Evolutionary conservation across 2,797 vertebrate genomes (phyloP), one percentile per base, ranked within the genome.

Genomic region (Neopelma chrysocephalum): DNA sequence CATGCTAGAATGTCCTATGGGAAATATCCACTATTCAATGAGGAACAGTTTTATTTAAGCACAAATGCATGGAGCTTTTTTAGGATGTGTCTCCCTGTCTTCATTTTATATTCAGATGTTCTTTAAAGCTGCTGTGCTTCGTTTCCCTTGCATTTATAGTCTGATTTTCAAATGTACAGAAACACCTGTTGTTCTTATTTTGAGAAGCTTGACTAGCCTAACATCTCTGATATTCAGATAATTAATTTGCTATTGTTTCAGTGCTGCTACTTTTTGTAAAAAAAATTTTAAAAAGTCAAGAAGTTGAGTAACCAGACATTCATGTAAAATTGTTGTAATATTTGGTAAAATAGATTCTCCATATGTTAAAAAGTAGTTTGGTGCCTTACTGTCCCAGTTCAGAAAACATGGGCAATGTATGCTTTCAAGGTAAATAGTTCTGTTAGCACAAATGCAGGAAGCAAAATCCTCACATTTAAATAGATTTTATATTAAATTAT

Each of bases 1-100:
- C 88, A 34, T 95, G 32, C 15, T 97, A 97, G 97, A 97, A 98
- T 98, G 98, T 95, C 97, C 95, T 82, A 81, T n/a, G 75, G 96
- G 97, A 95, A 97, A 97, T 94, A 96, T 94, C 90, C 87, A 91
- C 93, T 96, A 87, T 86, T 95, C 96, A 97, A 91, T 45, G 80
- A 96, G 95, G 97, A 98, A 95, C 82, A 83, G 89, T 97, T 96
- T 97, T 95, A 92, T 96, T 97, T 96, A 95, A 96, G 65, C 76
- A 82, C 79, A 93, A 87, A 76, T 94, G 75, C 42, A 79, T 4
- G 10, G 36, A 21, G 19, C 40, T 89, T 95, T 97, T 93, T 90
- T 72, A 78, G 54, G 56, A 93, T 93, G 60, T 61, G 56, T 86
- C 58, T 83, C 87, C 21, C 40, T 93, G 32, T 50, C 43, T 94